phyloP scores from a whole-genome alignment of 2,888 invertebrate species.

The Ennomos erosarius region DNA sequence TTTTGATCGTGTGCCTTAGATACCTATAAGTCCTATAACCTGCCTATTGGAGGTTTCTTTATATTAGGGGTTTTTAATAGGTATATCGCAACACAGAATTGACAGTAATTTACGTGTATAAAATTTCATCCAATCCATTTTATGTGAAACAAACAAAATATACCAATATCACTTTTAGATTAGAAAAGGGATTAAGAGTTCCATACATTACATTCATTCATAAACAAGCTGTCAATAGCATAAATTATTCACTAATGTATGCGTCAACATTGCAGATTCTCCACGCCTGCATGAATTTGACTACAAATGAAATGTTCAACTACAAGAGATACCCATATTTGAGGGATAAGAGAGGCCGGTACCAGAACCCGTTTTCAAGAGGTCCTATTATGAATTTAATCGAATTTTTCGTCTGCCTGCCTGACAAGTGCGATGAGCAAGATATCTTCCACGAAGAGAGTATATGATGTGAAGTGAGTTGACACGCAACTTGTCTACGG shows the following conservation, averaged over 20 bases:
- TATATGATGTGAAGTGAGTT: constrained; percentile 67
- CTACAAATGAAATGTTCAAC: constrained; percentile 98
- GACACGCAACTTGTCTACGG: constrained; percentile 37
- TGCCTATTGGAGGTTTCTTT: too few relatives aligned
- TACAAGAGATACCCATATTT: constrained; percentile 96
- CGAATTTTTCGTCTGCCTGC: constrained; percentile 95
- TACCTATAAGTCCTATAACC: too few relatives aligned
- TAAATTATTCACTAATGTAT: neutral
- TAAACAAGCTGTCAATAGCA: too few relatives aligned
- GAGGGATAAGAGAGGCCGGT: constrained; percentile 94
- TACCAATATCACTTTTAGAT: too few relatives aligned
- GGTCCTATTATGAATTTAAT: constrained; percentile 94
- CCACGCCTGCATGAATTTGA: constrained; percentile 96
- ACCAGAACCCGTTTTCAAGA: constrained; percentile 96
- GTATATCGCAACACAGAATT: too few relatives aligned
- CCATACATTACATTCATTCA: too few relatives aligned
- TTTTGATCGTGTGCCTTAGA: too few relatives aligned
- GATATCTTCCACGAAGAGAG: constrained; percentile 88
- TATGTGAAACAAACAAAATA: too few relatives aligned
- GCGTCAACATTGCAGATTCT: constrained; percentile 87
- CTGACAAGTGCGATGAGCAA: constrained; percentile 91
- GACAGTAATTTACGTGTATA: too few relatives aligned
- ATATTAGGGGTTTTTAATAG: too few relatives aligned
- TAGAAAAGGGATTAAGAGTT: too few relatives aligned
- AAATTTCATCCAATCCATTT: too few relatives aligned